Percentiles rank a stretch among this genome's conserved stretches.
phyloP scores from a whole-genome alignment of 2,113 vertebrate genomes.

The Oncorhynchus keta region DNA sequence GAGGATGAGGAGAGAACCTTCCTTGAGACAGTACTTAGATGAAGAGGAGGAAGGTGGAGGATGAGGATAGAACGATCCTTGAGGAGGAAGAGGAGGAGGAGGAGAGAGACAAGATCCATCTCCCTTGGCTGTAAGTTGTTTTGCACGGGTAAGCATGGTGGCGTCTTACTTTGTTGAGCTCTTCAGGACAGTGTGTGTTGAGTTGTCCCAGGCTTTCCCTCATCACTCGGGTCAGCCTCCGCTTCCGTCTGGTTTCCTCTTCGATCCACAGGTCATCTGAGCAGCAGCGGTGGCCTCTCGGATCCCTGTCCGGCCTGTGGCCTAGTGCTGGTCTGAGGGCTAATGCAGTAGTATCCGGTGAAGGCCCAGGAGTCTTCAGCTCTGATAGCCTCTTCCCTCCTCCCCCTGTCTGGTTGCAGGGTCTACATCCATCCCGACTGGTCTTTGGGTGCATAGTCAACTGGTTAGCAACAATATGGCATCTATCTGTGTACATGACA shows the following conservation, averaged over 20 bases:
- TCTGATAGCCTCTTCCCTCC: constrained; percentile 52
- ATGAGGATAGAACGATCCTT: too few species aligned
- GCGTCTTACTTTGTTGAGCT: constrained; percentile 77
- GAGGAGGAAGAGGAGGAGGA: neutral
- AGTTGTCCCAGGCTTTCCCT: constrained; percentile 62
- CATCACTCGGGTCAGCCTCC: constrained; percentile 64
- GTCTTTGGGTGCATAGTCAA: constrained; percentile 60
- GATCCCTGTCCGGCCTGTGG: constrained; percentile 39
- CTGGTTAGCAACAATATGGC: constrained; percentile 4
- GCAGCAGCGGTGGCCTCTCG: constrained; percentile 61
- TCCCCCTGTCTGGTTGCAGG: constrained; percentile 44
- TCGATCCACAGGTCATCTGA: constrained; percentile 84
- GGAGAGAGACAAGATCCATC: neutral
- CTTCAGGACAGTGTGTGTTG: constrained; percentile 39
- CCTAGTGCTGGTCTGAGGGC: constrained; percentile 35
- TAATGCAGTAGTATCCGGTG: constrained; percentile 41
- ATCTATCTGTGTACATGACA: neutral
- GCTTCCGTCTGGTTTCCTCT: constrained; percentile 75
- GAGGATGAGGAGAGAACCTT: neutral
- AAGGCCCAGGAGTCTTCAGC: constrained; percentile 14
- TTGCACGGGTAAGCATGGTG: neutral
- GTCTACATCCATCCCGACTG: constrained; percentile 51
- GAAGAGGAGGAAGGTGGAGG: too few species aligned
- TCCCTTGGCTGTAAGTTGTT: constrained; percentile 21
- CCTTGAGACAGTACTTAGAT: neutral